Evolutionary conservation across 2,113 vertebrate species (phyloP), one percentile per base, ranked within the genome.

Genomic region (Anthoscopus minutus): DNA sequence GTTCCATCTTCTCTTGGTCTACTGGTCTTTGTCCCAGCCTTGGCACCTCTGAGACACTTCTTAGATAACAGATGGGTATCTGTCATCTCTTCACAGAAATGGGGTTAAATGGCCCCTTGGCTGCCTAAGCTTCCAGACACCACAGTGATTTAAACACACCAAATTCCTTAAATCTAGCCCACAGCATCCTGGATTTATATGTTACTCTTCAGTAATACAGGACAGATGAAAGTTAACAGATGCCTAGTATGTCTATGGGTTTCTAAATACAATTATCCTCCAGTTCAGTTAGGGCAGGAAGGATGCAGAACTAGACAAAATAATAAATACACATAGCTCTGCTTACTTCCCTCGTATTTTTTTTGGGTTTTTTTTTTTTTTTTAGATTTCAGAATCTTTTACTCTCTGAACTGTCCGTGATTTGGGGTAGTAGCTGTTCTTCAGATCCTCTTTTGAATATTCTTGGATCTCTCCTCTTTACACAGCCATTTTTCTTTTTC

Each of bases 151-250:
- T 93, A 94, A 95, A 91, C 69, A 81, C 30, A 40, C 4, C 19
- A 42, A 86, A 90, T 84, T 93, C 82, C 70, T 92, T 84, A 91
- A 91, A 74, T 78, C 38, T 69, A 86, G 51, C 67, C 86, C 47
- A 44, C 54, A 74, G 77, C 57, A n/a, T 79, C 64, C 40, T 94
- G 81, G 50, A 67, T 91, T 89, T 87, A 27, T 30, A 45, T 56
- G 56, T 78, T 93, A 31, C 42, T 81, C 38, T 71, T 74, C 60
- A 86, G 79, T 83, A 56, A 78, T 56, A 84, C 9, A n/a, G 72
- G 76, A 88, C 89, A 95, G 83, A 91, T 92, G 94, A 94, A 95
- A 96, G 69, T 91, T 95, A 95, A 74, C 95, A 96, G 94, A 93
- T 62, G 38, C 64, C 79, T 57, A 81, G 89, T 69, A 86, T 79